Base-by-base conservation (phyloP, 2,113 vertebrate species). In the Periophthalmus modestus region DNA sequence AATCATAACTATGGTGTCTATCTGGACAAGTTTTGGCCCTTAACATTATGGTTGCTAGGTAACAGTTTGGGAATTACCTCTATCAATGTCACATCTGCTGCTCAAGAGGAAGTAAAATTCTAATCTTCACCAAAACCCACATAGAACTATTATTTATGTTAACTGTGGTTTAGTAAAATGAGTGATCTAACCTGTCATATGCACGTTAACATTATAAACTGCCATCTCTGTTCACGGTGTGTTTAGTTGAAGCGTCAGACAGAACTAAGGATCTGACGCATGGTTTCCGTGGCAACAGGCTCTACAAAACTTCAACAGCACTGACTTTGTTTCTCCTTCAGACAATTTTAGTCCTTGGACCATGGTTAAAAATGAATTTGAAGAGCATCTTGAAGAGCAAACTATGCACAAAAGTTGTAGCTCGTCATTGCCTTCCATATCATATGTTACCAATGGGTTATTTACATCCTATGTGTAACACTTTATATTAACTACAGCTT, bases 281-380 rank as follows among this genome's bases (percentile, higher is more conserved):
- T 1, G 2, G 68, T 91, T 77, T 79, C 89, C 82, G 80, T 70
- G 75, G 85, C 78, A 90, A 92, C 91, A 48, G 77, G 66, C 88
- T 88, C 85, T 85, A 87, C 80, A 91, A 75, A 85, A 79, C 84
- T 76, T 76, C 73, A 85, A 57, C 77, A 81, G 86, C 85, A 86
- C 87, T 74, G 23, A 21, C 81, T 67, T 71, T 72, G n/a, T 74
- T 58, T 75, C 63, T 48, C 65, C 63, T 5, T 14, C 43, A 57
- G 39, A 43, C 39, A 1, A 43, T 74, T 24, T 77, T 59, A 18
- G 7, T 19, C 68, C 65, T n/a, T 28, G 21, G 58, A 28, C 14
- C 23, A 61, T 21, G 48, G 15, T 24, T 57, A 10, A 57, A 21
- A 57, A 57, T 57, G 54, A 2, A 55, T 43, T 43, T 43, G 9